Evolutionary conservation across 2,888 invertebrate species (phyloP).

Genomic region (Mythimna impura): DNA sequence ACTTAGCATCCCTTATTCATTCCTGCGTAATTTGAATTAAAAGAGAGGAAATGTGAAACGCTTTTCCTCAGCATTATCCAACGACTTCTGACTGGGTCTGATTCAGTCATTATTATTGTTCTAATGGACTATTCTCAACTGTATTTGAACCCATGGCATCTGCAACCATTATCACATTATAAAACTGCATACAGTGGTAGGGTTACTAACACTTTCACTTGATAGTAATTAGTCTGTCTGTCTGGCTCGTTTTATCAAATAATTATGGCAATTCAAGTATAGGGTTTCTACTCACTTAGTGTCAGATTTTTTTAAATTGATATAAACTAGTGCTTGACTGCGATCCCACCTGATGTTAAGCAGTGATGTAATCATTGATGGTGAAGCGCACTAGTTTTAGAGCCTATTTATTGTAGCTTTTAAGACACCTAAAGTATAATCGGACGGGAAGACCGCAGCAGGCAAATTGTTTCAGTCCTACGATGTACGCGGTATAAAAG

Average conservation of each 20-base stretch:
- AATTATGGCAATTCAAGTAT: neutral
- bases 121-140: slow-evolving; percentile 13
- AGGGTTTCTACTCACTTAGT: neutral
- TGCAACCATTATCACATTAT: slow-evolving; percentile 13
- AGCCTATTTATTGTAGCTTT: too few relatives aligned
- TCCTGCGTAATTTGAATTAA: neutral
- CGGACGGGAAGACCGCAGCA: too few relatives aligned
- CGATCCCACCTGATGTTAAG: too few relatives aligned
- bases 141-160: slow-evolving; percentile 21
- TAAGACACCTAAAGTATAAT: too few relatives aligned
- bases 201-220: slow-evolving; percentile 19
- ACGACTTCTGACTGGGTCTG: neutral
- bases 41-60: neutral
- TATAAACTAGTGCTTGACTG: too few relatives aligned
- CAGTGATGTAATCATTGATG: too few relatives aligned
- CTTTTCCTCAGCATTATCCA: neutral
- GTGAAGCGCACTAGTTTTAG: too few relatives aligned
- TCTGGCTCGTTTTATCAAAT: neutral
- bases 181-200: slow-evolving; percentile 16
- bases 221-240: slow-evolving; percentile 11
- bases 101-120: slow-evolving; percentile 9
- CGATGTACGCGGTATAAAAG: too few relatives aligned
- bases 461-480: too few relatives aligned
- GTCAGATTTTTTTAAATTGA: neutral
- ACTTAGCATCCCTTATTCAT: neutral